Conservation (phyloP, 2,113 vertebrate genomes). For the Hippoglossus stenolepis region DNA sequence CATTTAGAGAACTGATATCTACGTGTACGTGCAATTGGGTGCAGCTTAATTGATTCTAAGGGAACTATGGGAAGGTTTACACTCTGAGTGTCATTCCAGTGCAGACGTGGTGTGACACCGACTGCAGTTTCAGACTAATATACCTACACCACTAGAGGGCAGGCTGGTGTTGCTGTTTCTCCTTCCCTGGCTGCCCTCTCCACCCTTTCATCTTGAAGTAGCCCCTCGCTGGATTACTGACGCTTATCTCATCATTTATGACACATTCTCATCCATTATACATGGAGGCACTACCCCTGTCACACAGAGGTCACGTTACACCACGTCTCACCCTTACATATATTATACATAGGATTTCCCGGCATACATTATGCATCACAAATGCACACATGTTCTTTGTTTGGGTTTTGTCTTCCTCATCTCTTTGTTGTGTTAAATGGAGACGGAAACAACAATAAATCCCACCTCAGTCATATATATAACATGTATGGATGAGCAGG, state of each 20-base stretch:
- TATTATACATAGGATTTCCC: constrained; percentile 56
- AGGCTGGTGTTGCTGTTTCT: constrained; percentile 25
- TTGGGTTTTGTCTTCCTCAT: constrained; percentile 27
- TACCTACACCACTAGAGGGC: constrained; percentile 67
- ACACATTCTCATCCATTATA: constrained; percentile 60
- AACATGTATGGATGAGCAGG: constrained; percentile 13
- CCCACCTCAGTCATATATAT: neutral
- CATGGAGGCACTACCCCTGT: constrained; percentile 41
- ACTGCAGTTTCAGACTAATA: neutral
- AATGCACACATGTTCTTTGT: constrained; percentile 48
- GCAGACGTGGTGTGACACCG: neutral
- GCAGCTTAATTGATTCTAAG: neutral
- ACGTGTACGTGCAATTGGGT: too few relatives aligned
- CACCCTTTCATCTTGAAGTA: constrained; percentile 2
- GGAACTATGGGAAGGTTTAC: neutral
- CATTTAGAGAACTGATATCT: too few relatives aligned
- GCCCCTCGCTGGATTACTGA: constrained; percentile 23
- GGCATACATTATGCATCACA: constrained; percentile 45
- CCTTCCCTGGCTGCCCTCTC: neutral
- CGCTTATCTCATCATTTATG: constrained; percentile 64
- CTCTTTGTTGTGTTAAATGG: constrained; percentile 40
- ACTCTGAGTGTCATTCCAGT: neutral
- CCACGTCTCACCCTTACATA: constrained; percentile 38
- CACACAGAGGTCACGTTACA: constrained; percentile 52
- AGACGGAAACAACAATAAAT: constrained; percentile 16